phyloP scores from a whole-genome alignment of 2,113 vertebrate species.

The Actenoides lindsayi region DNA sequence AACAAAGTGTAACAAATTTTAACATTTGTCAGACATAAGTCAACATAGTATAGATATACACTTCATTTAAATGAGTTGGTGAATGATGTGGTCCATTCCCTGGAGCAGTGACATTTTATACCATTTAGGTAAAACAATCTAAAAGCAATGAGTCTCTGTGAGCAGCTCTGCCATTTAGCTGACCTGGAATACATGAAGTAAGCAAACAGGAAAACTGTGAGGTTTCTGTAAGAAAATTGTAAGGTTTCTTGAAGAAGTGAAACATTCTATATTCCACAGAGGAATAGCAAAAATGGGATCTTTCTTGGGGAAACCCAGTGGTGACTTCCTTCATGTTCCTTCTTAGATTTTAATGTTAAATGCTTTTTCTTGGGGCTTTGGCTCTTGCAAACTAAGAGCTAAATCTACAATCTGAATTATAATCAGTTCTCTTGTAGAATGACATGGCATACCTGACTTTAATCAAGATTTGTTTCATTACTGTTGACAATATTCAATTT shows the following conservation, averaged over 20 bases:
- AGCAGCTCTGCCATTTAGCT: not conserved
- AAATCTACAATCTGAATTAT: not conserved
- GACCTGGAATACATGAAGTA: not conserved
- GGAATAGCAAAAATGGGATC: not conserved
- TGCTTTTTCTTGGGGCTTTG: not conserved
- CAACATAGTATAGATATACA: not conserved
- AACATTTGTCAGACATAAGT: not conserved
- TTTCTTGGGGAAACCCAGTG: not conserved
- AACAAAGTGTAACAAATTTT: not conserved
- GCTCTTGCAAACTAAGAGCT: not conserved
- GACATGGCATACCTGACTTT: not conserved
- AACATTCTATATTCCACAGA: not conserved
- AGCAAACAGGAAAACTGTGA: not conserved
- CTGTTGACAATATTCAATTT: not conserved
- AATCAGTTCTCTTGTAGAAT: not conserved
- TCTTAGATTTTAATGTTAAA: not conserved
- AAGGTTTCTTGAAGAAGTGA: not conserved
- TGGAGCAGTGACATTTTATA: not conserved
- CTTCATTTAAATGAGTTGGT: not conserved
- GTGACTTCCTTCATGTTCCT: not conserved
- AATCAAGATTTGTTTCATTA: not conserved
- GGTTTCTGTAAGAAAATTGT: not conserved
- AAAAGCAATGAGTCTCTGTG: not conserved
- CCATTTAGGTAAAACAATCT: constrained; percentile 6
- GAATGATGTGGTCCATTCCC: not conserved